A percentile compares a stretch with the other conserved stretches of the same genome.
Conservation (phyloP, 2,888 invertebrate genomes). For the Fabriciana adippe region DNA sequence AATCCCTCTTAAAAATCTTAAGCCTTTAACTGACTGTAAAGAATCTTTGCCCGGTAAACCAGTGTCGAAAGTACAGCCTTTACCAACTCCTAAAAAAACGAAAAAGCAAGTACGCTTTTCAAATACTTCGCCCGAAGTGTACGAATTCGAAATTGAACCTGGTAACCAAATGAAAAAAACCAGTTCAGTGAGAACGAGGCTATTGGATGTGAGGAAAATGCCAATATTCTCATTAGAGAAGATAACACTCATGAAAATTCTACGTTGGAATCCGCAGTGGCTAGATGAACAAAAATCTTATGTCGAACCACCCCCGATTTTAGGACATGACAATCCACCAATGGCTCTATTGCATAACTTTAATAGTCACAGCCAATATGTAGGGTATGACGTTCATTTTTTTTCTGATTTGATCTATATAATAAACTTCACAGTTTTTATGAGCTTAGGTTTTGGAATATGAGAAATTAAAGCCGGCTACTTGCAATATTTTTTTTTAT, state of each 20-base stretch:
- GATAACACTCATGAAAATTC: slow-evolving; percentile 79
- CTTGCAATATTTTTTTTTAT: too few species aligned
- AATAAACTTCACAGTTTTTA: too few species aligned
- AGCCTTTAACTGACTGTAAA: slow-evolving; percentile 51
- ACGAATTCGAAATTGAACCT: slow-evolving; percentile 65
- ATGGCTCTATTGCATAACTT: slow-evolving; percentile 81
- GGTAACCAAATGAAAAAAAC: slow-evolving; percentile 69
- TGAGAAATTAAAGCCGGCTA: too few species aligned
- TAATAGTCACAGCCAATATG: slow-evolving; percentile 82
- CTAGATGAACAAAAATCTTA: slow-evolving; percentile 78
- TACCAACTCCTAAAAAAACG: slow-evolving; percentile 49
- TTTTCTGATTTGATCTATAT: not conserved
- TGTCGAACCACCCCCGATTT: slow-evolving; percentile 80
- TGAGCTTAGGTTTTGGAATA: too few species aligned
- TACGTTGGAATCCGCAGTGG: slow-evolving; percentile 87
- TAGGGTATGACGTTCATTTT: slow-evolving; percentile 70
- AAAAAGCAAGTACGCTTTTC: slow-evolving; percentile 68
- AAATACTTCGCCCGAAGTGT: slow-evolving; percentile 51
- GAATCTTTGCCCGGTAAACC: slow-evolving; percentile 54
- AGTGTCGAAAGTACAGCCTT: slow-evolving; percentile 61
- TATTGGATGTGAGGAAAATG: slow-evolving; percentile 55
- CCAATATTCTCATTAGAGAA: slow-evolving; percentile 67
- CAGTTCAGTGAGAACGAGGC: slow-evolving; percentile 56
- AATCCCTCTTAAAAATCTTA: slow-evolving; percentile 55
- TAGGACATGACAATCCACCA: slow-evolving; percentile 71